Evolutionary conservation across 2,113 vertebrate species (phyloP).

Genomic region (Macaca nemestrina): DNA sequence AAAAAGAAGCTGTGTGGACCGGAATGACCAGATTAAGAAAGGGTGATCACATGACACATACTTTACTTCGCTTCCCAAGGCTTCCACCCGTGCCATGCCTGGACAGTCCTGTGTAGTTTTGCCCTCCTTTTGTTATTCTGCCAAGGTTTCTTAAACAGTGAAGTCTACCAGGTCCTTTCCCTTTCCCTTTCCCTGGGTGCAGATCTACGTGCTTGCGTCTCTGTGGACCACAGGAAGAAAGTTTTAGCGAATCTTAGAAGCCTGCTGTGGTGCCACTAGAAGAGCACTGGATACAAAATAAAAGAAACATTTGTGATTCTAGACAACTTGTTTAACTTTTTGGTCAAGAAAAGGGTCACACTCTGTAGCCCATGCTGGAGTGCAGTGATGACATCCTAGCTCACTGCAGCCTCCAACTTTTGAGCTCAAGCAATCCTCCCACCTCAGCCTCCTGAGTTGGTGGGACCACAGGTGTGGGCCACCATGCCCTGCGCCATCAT

Average conservation of each 20-base stretch:
- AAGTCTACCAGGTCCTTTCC: not conserved
- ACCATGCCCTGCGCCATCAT: no score
- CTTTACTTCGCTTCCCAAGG: not conserved
- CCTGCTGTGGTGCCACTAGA: not conserved
- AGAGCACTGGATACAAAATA: no score
- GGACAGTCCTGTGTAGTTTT: not conserved
- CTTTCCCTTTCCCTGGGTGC: not conserved
- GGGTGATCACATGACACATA: not conserved
- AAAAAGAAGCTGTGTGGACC: not conserved
- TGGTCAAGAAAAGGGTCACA: no score
- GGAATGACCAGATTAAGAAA: not conserved
- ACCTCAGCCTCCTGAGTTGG: no score
- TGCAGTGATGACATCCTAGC: no score
- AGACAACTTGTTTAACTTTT: not conserved
- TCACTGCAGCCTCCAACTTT: no score
- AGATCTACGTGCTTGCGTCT: not conserved
- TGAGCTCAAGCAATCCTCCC: no score
- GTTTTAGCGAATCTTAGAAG: not conserved
- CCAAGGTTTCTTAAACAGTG: not conserved
- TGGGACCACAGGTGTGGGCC: no score
- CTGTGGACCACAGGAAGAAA: not conserved
- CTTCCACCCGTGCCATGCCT: not conserved
- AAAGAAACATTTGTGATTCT: not conserved
- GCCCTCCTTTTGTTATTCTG: not conserved
- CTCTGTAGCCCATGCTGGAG: no score